Evolutionary conservation across 2,797 vertebrate genomes (phyloP).

Genomic region (Scolopax rusticola): DNA sequence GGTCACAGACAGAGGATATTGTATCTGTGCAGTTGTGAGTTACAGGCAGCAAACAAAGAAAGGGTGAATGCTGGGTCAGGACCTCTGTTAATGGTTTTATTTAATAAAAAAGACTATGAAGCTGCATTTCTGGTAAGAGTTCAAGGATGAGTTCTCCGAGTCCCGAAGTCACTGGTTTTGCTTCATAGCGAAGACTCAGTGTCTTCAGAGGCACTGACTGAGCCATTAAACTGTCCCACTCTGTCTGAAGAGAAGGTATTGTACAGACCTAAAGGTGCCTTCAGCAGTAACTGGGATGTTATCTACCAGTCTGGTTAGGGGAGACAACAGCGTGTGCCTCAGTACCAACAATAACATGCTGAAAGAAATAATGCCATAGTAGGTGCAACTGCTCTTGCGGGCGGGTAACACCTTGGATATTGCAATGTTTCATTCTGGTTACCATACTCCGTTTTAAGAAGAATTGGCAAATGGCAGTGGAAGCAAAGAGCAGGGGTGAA

Average conservation of each 20-base stretch:
- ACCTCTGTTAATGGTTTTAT: neutral
- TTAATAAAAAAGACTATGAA: neutral
- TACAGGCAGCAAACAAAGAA: neutral
- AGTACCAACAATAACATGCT: neutral
- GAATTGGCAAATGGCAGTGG: conserved; percentile 47
- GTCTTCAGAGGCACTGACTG: conserved; percentile 15
- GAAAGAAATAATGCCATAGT: accelerated
- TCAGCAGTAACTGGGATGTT: neutral
- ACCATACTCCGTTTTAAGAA: neutral
- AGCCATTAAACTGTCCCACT: conserved; percentile 3
- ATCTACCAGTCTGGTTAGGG: neutral
- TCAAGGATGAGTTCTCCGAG: neutral
- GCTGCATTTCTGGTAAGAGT: neutral
- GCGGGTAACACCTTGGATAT: neutral
- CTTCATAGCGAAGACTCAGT: neutral
- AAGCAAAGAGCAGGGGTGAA: conserved; percentile 70
- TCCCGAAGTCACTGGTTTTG: neutral
- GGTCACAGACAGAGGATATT: neutral
- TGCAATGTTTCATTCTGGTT: neutral
- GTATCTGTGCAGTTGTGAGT: neutral
- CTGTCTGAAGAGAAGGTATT: neutral
- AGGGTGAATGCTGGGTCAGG: neutral
- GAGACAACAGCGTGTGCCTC: accelerated
- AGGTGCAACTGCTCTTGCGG: neutral
- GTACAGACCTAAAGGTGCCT: conserved; percentile 5